Base-by-base conservation (phyloP, 2,113 vertebrate species). In the Carassius auratus region DNA sequence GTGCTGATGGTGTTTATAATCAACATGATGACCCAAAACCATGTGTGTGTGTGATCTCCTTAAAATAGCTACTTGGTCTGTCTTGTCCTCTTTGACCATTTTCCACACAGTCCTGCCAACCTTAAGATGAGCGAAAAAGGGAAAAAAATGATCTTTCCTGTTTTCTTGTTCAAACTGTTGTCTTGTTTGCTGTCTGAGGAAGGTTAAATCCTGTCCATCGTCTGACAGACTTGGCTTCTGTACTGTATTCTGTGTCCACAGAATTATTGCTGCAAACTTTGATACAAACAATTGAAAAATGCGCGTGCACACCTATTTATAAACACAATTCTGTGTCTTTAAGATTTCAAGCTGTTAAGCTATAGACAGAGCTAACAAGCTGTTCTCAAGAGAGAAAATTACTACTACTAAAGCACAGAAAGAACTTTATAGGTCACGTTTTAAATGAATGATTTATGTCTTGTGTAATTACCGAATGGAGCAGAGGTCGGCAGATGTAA, bases 41-140 rank as follows among this genome's bases (percentile, higher is more conserved):
- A 9, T 64, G 55, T 66, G 26, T 84, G 8, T 71, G 85, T 30
- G 45, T 57, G 73, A 85, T 57, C n/a, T 77, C 85, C 87, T 84
- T 86, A 74, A 91, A 91, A 91, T 89, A 89, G 90, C 85, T 87
- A 55, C 57, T 76, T 73, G 52, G 78, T 89, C 87, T 91, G 76
- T 83, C 48, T 88, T 91, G 90, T 87, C 84, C 76, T 36, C 42
- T 45, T 52, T 55, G 8, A 64, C 36, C 76, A 57, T 89, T 87
- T 91, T 90, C 90, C 88, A 86, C 74, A 69, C 50, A 48, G 42
- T 48, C 23, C 19, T 69, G 89, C 87, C 86, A 88, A 85, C 38
- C 77, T 84, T 76, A 85, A 59, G 66, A 81, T 36, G 69, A 87
- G 55, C 76, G 55, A 36, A 9, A 9, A 45, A 69, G 64, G 81